phyloP scores from a whole-genome alignment of 1,140 invertebrate genomes.

The Anadara kagoshimensis region DNA sequence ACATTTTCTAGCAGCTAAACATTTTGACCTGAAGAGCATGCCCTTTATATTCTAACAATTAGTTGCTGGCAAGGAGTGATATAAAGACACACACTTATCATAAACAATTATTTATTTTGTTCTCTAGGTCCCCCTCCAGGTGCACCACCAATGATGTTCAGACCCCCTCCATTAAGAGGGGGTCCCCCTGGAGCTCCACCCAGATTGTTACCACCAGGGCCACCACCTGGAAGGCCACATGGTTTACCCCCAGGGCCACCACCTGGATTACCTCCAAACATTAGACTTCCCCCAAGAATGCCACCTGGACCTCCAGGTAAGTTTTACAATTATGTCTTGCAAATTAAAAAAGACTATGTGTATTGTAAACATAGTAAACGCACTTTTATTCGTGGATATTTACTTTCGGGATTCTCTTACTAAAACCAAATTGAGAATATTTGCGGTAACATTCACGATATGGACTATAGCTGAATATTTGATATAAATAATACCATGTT shows the following conservation, averaged over 20 bases:
- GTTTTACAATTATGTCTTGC: neutral
- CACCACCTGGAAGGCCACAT: slow-evolving; percentile 84
- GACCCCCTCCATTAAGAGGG: slow-evolving; percentile 70
- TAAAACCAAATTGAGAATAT: too few relatives aligned
- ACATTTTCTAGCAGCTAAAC: too few relatives aligned
- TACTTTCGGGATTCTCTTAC: neutral
- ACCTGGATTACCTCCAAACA: slow-evolving; percentile 76
- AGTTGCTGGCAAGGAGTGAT: neutral
- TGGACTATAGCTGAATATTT: too few relatives aligned
- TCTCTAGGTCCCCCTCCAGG: slow-evolving; percentile 71
- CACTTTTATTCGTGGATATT: neutral
- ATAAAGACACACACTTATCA: neutral
- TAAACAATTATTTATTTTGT: neutral
- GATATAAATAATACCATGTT: too few relatives aligned
- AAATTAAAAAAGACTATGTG: too few relatives aligned
- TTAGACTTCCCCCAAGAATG: slow-evolving; percentile 68
- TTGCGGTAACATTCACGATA: too few relatives aligned
- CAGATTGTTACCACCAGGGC: slow-evolving; percentile 76
- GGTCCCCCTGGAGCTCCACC: slow-evolving; percentile 73
- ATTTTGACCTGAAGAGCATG: neutral
- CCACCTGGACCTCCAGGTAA: slow-evolving; percentile 82
- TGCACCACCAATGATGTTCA: slow-evolving; percentile 76
- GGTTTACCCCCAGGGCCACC: slow-evolving; percentile 84
- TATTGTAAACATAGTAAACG: neutral
- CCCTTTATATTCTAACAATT: neutral